phyloP scores from a whole-genome alignment of 2,113 vertebrate species.

The Erythrocercus mccallii region DNA sequence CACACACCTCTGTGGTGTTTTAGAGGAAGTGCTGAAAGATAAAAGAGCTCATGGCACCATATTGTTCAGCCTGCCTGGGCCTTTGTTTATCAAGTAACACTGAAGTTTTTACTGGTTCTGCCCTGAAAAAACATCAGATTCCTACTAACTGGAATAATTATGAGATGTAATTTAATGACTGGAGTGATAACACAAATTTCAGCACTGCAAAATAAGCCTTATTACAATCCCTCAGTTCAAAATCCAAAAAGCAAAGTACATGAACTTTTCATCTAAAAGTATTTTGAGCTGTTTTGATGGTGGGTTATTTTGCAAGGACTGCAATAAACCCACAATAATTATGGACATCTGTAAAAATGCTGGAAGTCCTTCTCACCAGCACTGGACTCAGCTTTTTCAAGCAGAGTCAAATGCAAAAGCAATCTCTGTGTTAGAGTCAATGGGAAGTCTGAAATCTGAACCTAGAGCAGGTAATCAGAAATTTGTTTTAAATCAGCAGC shows the following conservation, averaged over 20 bases:
- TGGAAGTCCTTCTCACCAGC: background rate
- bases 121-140: background rate
- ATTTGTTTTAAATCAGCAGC: background rate
- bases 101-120: background rate
- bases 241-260: background rate
- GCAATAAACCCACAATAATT: background rate
- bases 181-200: background rate
- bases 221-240: background rate
- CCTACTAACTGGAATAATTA: background rate
- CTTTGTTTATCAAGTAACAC: background rate
- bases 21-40: background rate
- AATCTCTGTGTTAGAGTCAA: background rate
- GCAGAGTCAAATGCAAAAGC: background rate
- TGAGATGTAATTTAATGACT: background rate
- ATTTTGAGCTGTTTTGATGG: background rate
- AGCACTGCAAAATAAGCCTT: background rate
- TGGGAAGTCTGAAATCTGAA: background rate
- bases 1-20: background rate
- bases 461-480: background rate
- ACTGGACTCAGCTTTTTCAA: background rate
- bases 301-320: background rate
- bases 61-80: background rate
- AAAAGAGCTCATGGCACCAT: background rate
- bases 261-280: background rate
- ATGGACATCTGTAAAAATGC: background rate